phyloP scores from a whole-genome alignment of 2,797 vertebrate genomes.

The Galaxias olidus region DNA sequence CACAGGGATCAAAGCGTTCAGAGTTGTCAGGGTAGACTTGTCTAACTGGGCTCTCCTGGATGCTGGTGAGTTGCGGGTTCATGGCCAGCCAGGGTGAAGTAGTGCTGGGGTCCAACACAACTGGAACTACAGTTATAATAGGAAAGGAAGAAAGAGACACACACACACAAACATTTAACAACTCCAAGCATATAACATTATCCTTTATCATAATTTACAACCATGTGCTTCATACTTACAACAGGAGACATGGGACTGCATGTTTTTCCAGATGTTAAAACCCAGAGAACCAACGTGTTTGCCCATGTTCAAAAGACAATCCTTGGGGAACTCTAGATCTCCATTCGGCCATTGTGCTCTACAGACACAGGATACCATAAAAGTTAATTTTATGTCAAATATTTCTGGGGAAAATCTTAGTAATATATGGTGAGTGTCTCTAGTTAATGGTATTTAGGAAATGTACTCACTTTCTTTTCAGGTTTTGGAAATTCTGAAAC shows the following conservation, averaged over 20 bases:
- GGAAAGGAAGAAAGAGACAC: slow-evolving; percentile 2
- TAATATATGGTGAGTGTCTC: not conserved
- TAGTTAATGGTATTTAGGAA: not conserved
- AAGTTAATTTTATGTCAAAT: not conserved
- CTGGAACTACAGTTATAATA: slow-evolving; percentile 56
- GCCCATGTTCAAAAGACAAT: slow-evolving; percentile 66
- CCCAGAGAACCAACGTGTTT: slow-evolving; percentile 69
- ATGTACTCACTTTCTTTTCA: slow-evolving; percentile 71
- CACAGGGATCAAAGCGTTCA: slow-evolving; percentile 73
- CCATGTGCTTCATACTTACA: slow-evolving; percentile 62
- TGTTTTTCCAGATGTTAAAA: slow-evolving; percentile 75
- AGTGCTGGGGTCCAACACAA: slow-evolving; percentile 71
- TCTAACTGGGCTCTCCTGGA: slow-evolving; percentile 62
- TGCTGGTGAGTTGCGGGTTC: slow-evolving; percentile 60
- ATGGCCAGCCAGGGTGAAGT: slow-evolving; percentile 78
- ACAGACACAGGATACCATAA: slow-evolving; percentile 16
- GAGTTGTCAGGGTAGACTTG: slow-evolving; percentile 46
- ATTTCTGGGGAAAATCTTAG: too few relatives aligned
- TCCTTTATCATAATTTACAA: too few relatives aligned
- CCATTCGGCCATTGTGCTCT: slow-evolving; percentile 68
- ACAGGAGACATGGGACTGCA: slow-evolving; percentile 62
- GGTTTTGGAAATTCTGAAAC: slow-evolving; percentile 70
- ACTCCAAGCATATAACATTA: too few relatives aligned
- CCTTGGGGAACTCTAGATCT: slow-evolving; percentile 44
- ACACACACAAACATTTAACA: not conserved